Conservation (phyloP, 2,888 invertebrate genomes). For the Calephelis perditalis region DNA sequence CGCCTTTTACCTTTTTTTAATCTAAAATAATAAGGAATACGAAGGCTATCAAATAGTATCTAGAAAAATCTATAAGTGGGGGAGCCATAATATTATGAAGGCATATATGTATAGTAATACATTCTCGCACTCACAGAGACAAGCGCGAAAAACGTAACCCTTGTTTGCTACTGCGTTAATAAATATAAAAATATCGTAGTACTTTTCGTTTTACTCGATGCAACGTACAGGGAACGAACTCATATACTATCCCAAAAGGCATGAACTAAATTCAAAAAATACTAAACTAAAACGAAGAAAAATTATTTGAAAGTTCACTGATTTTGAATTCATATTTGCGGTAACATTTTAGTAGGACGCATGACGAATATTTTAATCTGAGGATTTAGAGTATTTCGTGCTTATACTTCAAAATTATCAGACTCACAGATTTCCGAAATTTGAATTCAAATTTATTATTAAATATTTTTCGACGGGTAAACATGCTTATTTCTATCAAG, state of each 20-base stretch:
- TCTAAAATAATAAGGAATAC: no score
- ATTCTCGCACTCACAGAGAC: no score
- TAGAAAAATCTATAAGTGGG: no score
- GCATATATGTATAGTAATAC: no score
- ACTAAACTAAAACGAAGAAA: conserved; percentile 4
- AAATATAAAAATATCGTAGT: no score
- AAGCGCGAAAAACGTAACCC: no score
- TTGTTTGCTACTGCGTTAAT: no score
- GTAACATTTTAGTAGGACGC: conserved; percentile 16
- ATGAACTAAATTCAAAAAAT: not conserved
- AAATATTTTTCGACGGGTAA: no score
- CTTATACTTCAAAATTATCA: conserved; percentile 4
- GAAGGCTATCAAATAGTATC: no score
- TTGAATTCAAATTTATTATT: not conserved
- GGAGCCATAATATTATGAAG: no score
- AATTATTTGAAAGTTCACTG: not conserved
- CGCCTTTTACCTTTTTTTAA: no score
- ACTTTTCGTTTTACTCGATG: not conserved
- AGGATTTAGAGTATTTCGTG: conserved; percentile 18
- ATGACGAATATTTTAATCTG: conserved; percentile 23
- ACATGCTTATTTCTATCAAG: no score
- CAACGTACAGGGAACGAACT: not conserved
- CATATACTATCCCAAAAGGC: not conserved
- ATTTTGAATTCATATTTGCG: conserved; percentile 4
- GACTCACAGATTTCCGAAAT: not conserved